Conservation (phyloP, 2,113 vertebrate species). For the Martes martes region DNA sequence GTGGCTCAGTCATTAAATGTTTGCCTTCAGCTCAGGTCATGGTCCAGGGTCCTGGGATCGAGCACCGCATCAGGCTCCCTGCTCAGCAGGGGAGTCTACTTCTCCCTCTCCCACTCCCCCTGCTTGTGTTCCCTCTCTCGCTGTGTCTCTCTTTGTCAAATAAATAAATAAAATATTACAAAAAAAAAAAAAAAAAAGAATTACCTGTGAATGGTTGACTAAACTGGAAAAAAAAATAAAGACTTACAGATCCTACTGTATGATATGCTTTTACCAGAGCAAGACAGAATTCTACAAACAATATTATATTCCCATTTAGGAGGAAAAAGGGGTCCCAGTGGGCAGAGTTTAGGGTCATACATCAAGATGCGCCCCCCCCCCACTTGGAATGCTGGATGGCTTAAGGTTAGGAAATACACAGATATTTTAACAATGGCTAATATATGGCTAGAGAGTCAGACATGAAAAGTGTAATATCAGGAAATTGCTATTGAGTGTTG, state of each 20-base stretch:
- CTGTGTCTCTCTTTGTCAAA: no score
- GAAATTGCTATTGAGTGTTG: background rate
- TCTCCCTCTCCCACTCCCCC: no score
- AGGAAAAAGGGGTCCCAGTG: background rate
- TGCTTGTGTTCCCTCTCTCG: no score
- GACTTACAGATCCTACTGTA: background rate
- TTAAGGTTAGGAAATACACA: background rate
- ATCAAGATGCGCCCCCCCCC: no score
- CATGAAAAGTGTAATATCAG: background rate
- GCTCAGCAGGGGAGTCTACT: no score
- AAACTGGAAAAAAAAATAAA: background rate
- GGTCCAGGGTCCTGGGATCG: no score
- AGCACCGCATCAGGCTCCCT: no score
- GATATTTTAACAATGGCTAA: background rate
- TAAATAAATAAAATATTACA: no score
- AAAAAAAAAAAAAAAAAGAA: background rate
- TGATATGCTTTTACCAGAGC: background rate
- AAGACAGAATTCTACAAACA: background rate
- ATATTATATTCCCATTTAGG: background rate
- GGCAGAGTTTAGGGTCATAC: background rate
- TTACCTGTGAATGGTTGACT: background rate
- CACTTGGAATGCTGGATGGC: background rate
- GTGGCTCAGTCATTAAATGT: no score
- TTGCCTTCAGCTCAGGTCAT: no score
- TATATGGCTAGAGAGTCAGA: background rate